A percentile compares a stretch with the other conserved stretches of the same genome.
Conservation (phyloP, 2,797 vertebrate genomes). For the Phrynocephalus forsythii region DNA sequence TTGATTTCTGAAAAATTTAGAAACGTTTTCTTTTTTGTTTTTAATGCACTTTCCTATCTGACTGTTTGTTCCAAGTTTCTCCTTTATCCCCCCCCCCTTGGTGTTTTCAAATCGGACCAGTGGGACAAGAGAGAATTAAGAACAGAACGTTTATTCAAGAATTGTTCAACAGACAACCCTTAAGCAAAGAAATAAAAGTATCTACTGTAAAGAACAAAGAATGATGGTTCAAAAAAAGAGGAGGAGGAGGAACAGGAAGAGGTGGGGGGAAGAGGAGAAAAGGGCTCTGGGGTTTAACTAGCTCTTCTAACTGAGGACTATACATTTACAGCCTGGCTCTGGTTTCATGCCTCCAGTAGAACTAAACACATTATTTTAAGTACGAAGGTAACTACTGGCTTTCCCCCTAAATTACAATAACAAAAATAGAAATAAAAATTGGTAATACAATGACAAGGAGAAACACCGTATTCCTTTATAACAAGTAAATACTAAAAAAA, state of each 20-base stretch:
- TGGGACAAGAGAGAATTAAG: constrained; percentile 84
- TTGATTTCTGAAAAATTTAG: not conserved
- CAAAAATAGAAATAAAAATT: constrained; percentile 94
- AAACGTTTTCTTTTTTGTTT: not conserved
- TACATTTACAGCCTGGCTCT: constrained; percentile 86
- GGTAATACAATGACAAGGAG: constrained; percentile 91
- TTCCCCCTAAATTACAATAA: constrained; percentile 90
- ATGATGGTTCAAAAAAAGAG: constrained; percentile 78
- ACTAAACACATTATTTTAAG: constrained; percentile 93
- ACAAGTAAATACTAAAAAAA: constrained; percentile 96
- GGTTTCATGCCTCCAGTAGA: constrained; percentile 90
- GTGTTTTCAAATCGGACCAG: constrained; percentile 52
- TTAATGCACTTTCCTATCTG: not conserved
- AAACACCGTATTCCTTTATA: constrained; percentile 89
- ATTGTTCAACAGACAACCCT: constrained; percentile 95
- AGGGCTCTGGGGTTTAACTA: constrained; percentile 71
- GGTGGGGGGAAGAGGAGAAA: not conserved
- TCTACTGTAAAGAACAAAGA: constrained; percentile 92
- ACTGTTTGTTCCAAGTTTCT: not conserved
- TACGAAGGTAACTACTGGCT: constrained; percentile 93
- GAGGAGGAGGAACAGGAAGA: constrained; percentile 55
- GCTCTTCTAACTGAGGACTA: constrained; percentile 91
- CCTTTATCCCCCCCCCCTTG: not conserved
- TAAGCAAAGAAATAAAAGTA: constrained; percentile 86
- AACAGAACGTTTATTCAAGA: constrained; percentile 99